A percentile compares a stretch with the other conserved stretches of the same genome.
These are phyloP conservation scores for Petrophora chlorosata DNA, from an alignment of 2,888 invertebrate genomes.

Conservation along the genomic window DNA sequence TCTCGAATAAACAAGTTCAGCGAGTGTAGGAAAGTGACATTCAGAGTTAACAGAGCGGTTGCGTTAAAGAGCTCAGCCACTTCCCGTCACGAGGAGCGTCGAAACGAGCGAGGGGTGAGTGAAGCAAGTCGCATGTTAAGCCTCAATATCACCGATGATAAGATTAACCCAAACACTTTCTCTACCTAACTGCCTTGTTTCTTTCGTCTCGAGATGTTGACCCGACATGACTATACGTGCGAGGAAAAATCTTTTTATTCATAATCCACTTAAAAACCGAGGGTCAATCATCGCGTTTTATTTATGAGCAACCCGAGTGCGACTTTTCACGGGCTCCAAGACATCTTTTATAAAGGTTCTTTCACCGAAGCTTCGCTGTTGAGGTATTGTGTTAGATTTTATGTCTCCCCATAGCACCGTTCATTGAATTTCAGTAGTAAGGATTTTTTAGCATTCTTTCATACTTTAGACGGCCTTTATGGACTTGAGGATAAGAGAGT, in stretches of 20 bases:
- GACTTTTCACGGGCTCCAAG: slow-evolving; percentile 43
- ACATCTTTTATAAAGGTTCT: slow-evolving; percentile 49
- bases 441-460: slow-evolving; percentile 34
- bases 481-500: slow-evolving; percentile 28
- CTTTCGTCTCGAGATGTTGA: slow-evolving; percentile 52
- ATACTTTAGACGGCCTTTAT: slow-evolving; percentile 36
- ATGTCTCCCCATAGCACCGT: slow-evolving; percentile 41
- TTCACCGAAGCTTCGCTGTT: slow-evolving; percentile 40
- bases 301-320: slow-evolving; percentile 47
- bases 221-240: slow-evolving; percentile 38
- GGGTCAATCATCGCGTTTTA: slow-evolving; percentile 54
- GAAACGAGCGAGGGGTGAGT: slow-evolving; percentile 31
- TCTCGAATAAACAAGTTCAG: too few species aligned
- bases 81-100: slow-evolving; percentile 35
- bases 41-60: slow-evolving; percentile 45
- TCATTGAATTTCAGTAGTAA: slow-evolving; percentile 36
- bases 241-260: slow-evolving; percentile 46
- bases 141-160: slow-evolving; percentile 45
- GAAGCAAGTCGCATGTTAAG: slow-evolving; percentile 43
- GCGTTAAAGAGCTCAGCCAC: slow-evolving; percentile 45
- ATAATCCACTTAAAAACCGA: slow-evolving; percentile 54
- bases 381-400: slow-evolving; percentile 46
- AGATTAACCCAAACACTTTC: slow-evolving; percentile 54
- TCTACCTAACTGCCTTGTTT: slow-evolving; percentile 52
- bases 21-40: slow-evolving; percentile 42